Evolutionary conservation across 2,797 vertebrate genomes (phyloP).

Genomic region (Micropoecilia bifurca): DNA sequence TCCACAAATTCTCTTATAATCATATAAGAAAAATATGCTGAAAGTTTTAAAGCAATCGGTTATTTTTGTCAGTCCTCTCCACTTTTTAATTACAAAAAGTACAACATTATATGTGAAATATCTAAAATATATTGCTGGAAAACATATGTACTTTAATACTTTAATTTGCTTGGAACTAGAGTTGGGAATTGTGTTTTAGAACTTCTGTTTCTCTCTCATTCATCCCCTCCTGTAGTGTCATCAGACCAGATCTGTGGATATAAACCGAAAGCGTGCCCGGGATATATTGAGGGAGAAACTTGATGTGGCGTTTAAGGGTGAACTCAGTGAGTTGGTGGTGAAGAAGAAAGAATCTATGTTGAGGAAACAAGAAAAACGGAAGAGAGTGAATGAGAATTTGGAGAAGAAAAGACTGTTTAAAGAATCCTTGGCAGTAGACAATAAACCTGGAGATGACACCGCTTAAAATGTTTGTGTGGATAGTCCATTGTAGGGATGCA

Average conservation of each 20-base stretch:
- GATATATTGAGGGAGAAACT: conserved; percentile 90
- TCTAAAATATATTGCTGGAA: neutral
- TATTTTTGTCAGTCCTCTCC: neutral
- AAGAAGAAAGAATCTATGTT: conserved; percentile 80
- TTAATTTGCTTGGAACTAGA: neutral
- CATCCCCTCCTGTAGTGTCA: conserved; percentile 85
- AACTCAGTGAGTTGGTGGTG: conserved; percentile 83
- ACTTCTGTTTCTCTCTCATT: conserved; percentile 6
- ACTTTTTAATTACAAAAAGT: neutral
- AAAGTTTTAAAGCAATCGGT: too few species aligned
- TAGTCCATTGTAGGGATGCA: neutral
- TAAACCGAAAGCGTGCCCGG: conserved; percentile 90
- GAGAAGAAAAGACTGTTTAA: conserved; percentile 90
- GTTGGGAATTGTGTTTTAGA: neutral
- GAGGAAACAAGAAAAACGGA: conserved; percentile 89
- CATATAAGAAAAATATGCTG: too few species aligned
- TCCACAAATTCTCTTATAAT: too few species aligned
- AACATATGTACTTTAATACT: neutral
- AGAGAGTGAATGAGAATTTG: conserved; percentile 85
- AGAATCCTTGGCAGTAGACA: conserved; percentile 70
- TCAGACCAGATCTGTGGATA: conserved; percentile 91
- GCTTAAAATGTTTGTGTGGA: conserved; percentile 13
- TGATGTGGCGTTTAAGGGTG: conserved; percentile 89
- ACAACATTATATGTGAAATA: neutral
- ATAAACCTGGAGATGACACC: conserved; percentile 49